Percentiles rank a stretch among this genome's conserved stretches.
Conservation (phyloP, 2,113 vertebrate genomes). For the Ptilorrhoa leucosticta region DNA sequence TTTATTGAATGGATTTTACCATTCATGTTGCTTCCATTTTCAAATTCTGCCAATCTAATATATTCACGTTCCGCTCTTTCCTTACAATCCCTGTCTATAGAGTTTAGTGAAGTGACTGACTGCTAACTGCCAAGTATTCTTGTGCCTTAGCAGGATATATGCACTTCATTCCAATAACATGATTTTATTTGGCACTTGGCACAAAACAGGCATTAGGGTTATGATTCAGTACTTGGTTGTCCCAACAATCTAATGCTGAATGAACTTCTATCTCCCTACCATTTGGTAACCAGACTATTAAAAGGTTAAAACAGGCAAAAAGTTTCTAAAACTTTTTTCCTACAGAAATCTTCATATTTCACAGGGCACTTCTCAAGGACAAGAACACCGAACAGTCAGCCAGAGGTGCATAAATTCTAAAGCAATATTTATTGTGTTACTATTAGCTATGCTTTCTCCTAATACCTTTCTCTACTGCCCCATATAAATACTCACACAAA, state of each 20-base stretch:
- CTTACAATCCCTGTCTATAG: rapidly evolving
- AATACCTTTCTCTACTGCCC: not conserved
- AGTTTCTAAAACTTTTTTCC: not conserved
- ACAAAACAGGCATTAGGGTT: not conserved
- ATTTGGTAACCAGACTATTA: not conserved
- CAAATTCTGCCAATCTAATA: not conserved
- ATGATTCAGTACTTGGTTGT: not conserved
- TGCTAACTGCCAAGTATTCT: not conserved
- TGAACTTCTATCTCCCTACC: not conserved
- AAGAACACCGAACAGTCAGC: not conserved
- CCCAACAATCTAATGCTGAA: not conserved
- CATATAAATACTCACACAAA: not conserved
- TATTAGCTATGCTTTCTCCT: not conserved
- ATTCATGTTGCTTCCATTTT: not conserved
- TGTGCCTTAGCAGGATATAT: not conserved
- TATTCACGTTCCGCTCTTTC: not conserved
- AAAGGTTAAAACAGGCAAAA: not conserved
- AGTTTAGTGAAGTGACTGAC: not conserved
- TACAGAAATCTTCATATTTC: not conserved
- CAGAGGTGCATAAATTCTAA: not conserved
- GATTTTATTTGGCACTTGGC: not conserved
- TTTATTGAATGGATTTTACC: not conserved
- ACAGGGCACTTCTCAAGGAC: not conserved
- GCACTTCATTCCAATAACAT: not conserved
- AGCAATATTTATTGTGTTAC: not conserved